These are phyloP conservation scores for Cephus pulcher DNA, from an alignment of 2,888 invertebrate species.

Conservation along the genomic window DNA sequence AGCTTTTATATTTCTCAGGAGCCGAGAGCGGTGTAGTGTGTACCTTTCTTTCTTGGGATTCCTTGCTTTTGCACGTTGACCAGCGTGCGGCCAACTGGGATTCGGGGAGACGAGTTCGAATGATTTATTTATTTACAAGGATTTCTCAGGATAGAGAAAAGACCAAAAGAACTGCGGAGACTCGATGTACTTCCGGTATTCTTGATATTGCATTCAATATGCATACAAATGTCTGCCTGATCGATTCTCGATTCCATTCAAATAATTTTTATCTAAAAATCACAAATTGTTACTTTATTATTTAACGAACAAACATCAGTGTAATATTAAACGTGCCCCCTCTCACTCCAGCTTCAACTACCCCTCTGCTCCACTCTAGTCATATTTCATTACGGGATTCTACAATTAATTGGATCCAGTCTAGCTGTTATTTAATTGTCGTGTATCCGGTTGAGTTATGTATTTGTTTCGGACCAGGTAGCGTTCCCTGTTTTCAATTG, in stretches of 20 bases:
- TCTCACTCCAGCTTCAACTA: background rate
- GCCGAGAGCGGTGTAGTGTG: background rate
- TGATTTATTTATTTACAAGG: background rate
- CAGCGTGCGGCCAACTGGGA: background rate
- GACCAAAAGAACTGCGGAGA: background rate
- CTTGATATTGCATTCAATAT: background rate
- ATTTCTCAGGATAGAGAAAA: background rate
- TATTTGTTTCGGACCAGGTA: background rate
- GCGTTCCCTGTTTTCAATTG: background rate
- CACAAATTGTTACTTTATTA: background rate
- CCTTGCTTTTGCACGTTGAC: background rate
- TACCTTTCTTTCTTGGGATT: background rate
- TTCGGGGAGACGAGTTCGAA: background rate
- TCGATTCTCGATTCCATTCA: background rate
- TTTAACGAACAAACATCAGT: background rate
- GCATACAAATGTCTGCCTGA: background rate
- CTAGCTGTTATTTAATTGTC: background rate
- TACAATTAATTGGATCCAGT: background rate
- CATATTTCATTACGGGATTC: background rate
- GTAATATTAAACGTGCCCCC: background rate
- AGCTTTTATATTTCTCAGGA: background rate
- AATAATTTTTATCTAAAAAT: background rate
- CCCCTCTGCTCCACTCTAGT: background rate
- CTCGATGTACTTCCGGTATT: background rate
- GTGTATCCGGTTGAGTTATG: background rate